A percentile compares a stretch with the other conserved stretches of the same genome.
Conservation (phyloP, 1,140 invertebrate species). For the Drosophila erecta region DNA sequence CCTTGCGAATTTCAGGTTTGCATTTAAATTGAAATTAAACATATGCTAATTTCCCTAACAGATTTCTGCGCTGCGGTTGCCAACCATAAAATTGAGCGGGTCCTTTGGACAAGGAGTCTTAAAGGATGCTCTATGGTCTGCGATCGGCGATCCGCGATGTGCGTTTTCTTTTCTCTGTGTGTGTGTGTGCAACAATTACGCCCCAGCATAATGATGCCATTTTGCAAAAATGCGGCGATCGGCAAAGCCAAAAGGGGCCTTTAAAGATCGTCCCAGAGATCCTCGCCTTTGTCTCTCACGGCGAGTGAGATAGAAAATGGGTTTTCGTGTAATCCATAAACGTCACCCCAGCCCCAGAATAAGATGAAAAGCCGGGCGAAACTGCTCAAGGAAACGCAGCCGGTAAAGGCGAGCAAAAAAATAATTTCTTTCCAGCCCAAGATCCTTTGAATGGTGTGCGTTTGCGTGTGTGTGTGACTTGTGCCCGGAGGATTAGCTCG, state of each 20-base stretch:
- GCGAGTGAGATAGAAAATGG: conserved; percentile 47
- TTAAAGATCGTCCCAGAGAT: conserved; percentile 37
- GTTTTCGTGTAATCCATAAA: conserved; percentile 83
- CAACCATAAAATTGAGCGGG: conserved; percentile 76
- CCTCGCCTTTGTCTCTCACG: conserved; percentile 40
- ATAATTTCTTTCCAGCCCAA: conserved; percentile 57
- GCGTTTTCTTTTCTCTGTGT: neutral
- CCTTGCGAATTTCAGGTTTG: conserved; percentile 63
- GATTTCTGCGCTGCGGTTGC: conserved; percentile 66
- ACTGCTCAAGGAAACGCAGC: conserved; percentile 56
- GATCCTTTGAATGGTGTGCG: conserved; percentile 8
- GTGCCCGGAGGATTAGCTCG: conserved; percentile 65
- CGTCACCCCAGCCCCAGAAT: conserved; percentile 63
- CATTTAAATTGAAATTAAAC: conserved; percentile 77
- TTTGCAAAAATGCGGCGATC: conserved; percentile 55
- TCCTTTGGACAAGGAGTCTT: conserved; percentile 26
- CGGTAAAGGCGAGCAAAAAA: conserved; percentile 63
- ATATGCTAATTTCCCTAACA: conserved; percentile 74
- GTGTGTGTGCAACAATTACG: conserved; percentile 68
- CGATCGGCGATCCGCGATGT: neutral
- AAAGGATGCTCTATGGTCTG: neutral
- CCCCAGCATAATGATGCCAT: conserved; percentile 79
- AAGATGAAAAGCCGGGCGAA: conserved; percentile 39
- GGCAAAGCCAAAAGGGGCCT: conserved; percentile 42
- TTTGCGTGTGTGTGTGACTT: conserved; percentile 49